Evolutionary conservation across 2,113 vertebrate genomes (phyloP).

Genomic region (Pseudorhombus dupliciocellatus): DNA sequence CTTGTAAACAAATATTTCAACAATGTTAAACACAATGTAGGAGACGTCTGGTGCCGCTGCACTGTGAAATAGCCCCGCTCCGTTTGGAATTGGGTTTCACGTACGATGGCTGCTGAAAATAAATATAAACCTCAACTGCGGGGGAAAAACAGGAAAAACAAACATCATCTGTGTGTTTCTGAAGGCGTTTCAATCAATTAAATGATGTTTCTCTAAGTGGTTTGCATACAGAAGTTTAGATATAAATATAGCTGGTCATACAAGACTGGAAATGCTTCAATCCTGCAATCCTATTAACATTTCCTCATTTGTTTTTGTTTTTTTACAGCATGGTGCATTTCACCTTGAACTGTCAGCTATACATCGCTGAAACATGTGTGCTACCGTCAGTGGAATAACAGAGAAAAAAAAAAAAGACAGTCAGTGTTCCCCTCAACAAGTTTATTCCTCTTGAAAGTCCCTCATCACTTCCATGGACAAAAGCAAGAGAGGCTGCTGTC

Average conservation of each 20-base stretch:
- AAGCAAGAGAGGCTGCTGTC: constrained; percentile 36
- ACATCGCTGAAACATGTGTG: constrained; percentile 25
- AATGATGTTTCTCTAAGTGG: not conserved
- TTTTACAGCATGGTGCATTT: constrained; percentile 3
- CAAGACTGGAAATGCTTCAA: constrained; percentile 2
- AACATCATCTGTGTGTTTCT: not conserved
- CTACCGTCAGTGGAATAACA: constrained; percentile 5
- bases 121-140: not conserved
- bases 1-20: constrained; percentile 82
- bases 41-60: constrained; percentile 55
- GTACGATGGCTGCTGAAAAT: constrained; percentile 28
- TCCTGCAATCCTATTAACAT: constrained; percentile 46
- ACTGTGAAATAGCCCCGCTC: constrained; percentile 69
- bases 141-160: not conserved
- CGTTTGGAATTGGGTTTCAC: constrained; percentile 57
- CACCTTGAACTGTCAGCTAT: constrained; percentile 44
- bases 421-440: constrained; percentile 15
- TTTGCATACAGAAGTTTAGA: not conserved
- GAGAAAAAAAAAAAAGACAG: constrained; percentile 8
- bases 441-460: constrained; percentile 48
- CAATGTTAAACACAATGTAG: constrained; percentile 74
- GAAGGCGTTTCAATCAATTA: constrained; percentile 1
- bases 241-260: not conserved
- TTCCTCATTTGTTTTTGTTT: not conserved
- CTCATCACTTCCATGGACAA: constrained; percentile 41